Evolutionary conservation across 37 sponge, comb jelly and placozoan species (phyloP).

Genomic region (Crambe crambe): DNA sequence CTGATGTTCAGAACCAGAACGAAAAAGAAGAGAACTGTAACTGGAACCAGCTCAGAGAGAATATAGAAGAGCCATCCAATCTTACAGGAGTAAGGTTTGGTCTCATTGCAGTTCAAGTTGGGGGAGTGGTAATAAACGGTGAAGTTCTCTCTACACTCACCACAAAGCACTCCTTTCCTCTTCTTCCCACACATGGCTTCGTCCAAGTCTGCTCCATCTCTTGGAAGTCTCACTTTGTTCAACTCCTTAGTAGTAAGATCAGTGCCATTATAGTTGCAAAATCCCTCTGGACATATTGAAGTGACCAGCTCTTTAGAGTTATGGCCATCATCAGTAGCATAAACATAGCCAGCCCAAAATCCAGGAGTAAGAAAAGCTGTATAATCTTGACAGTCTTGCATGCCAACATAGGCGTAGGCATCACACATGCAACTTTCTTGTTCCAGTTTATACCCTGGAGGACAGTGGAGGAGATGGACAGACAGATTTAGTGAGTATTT

Average conservation of each 20-base stretch:
- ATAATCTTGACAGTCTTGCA: neutral
- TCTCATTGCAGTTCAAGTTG: neutral
- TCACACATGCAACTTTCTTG: neutral
- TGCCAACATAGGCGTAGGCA: neutral
- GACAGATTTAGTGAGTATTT: neutral
- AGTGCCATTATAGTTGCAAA: neutral
- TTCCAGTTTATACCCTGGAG: constrained; percentile 30
- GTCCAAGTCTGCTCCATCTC: neutral
- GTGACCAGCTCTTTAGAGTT: neutral
- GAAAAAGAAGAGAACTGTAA: constrained; percentile 21
- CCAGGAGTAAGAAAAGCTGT: constrained; percentile 14
- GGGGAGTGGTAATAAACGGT: constrained; percentile 36
- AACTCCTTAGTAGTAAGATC: too few species aligned
- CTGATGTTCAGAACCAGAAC: constrained; percentile 30
- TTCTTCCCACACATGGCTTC: neutral
- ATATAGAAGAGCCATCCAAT: constrained; percentile 28
- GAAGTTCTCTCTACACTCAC: constrained; percentile 9
- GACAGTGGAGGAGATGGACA: constrained; percentile 13
- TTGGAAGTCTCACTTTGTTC: neutral
- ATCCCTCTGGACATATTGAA: neutral
- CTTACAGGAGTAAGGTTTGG: neutral
- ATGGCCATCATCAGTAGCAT: neutral
- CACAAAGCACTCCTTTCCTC: constrained; percentile 26
- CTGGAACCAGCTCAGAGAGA: constrained; percentile 44
- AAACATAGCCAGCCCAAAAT: constrained; percentile 57